Evolutionary conservation across 2,888 invertebrate species (phyloP).

Genomic region (Mechanitis mazaeus): DNA sequence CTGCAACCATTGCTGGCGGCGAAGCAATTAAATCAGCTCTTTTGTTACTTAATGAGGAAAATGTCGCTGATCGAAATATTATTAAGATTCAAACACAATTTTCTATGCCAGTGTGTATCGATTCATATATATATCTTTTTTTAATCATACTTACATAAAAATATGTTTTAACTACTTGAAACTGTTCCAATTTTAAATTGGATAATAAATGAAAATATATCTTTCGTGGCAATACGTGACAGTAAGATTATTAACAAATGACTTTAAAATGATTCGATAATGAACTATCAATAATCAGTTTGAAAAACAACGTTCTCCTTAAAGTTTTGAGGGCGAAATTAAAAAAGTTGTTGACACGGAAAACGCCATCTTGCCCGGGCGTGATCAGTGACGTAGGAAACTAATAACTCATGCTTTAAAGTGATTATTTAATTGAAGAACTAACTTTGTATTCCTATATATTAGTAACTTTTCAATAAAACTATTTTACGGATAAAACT

Average conservation of each 20-base stretch:
- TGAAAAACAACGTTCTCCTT: conserved; percentile 49
- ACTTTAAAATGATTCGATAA: conserved; percentile 43
- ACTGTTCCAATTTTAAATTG: too few species aligned
- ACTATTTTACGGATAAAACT: too few species aligned
- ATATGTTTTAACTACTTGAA: too few species aligned
- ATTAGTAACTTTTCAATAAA: neutral
- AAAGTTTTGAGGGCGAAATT: conserved; percentile 56
- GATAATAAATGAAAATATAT: too few species aligned
- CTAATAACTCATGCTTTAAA: conserved; percentile 20
- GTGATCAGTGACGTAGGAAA: conserved; percentile 28
- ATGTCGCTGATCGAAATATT: conserved; percentile 31
- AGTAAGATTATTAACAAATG: conserved; percentile 29
- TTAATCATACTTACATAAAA: too few species aligned
- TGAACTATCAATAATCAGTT: conserved; percentile 57
- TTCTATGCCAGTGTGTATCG: conserved; percentile 18
- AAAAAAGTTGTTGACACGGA: conserved; percentile 56
- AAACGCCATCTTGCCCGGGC: conserved; percentile 27
- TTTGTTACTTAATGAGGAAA: conserved; percentile 39
- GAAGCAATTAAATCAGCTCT: conserved; percentile 32
- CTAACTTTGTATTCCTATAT: neutral
- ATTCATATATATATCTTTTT: neutral
- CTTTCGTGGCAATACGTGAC: neutral
- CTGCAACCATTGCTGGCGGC: conserved; percentile 9
- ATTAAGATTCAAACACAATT: conserved; percentile 33
- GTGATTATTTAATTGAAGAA: conserved; percentile 4